phyloP scores from a whole-genome alignment of 2,113 vertebrate species.

The Sinocyclocheilus maitianheensis region DNA sequence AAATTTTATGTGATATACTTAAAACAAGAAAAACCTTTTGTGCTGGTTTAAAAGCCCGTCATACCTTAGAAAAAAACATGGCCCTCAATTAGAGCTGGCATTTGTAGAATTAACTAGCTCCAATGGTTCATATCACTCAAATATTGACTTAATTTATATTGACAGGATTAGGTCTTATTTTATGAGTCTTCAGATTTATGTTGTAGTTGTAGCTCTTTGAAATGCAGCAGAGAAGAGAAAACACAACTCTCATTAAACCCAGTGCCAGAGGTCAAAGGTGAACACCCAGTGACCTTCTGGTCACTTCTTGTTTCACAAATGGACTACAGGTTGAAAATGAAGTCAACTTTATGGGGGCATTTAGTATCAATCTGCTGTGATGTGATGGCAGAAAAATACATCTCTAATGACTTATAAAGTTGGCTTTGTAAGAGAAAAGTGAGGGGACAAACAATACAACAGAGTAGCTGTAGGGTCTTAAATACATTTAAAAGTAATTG shows the following conservation, averaged over 20 bases:
- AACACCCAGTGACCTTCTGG: slow-evolving; percentile 47
- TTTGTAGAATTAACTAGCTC: too few relatives aligned
- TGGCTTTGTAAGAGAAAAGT: neutral
- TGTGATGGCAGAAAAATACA: neutral
- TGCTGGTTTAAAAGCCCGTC: too few relatives aligned
- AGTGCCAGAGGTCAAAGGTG: slow-evolving; percentile 53
- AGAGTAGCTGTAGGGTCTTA: too few relatives aligned
- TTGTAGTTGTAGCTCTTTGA: neutral
- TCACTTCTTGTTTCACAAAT: slow-evolving; percentile 47
- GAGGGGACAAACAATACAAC: too few relatives aligned
- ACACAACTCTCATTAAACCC: slow-evolving; percentile 43
- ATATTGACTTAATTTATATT: too few relatives aligned
- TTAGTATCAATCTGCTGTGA: slow-evolving; percentile 17
- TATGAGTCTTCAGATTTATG: too few relatives aligned
- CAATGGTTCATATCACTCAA: too few relatives aligned
- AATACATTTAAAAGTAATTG: neutral
- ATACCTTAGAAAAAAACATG: too few relatives aligned
- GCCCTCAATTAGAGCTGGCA: too few relatives aligned
- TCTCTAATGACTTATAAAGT: neutral
- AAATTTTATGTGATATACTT: too few relatives aligned
- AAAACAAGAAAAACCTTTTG: too few relatives aligned
- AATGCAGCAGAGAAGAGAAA: slow-evolving; percentile 13
- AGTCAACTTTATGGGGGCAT: slow-evolving; percentile 30
- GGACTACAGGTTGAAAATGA: slow-evolving; percentile 45
- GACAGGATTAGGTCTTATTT: too few relatives aligned